A percentile compares a stretch with the other conserved stretches of the same genome.
Evolutionary conservation across 1,140 invertebrate species (phyloP).

Genomic region (Leptinotarsa defecta): DNA sequence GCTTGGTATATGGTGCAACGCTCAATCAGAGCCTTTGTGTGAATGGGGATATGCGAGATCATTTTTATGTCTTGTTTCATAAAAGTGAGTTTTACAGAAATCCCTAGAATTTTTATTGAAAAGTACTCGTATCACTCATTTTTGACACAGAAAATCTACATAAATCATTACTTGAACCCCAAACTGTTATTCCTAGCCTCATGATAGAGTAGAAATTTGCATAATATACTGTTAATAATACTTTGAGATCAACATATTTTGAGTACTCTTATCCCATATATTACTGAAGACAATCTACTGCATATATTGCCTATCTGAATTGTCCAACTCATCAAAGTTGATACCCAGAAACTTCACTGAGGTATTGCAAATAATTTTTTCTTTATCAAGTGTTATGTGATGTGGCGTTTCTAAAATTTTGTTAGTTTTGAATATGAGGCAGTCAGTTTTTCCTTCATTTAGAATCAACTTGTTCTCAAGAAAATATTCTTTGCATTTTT

Average conservation of each 20-base stretch:
- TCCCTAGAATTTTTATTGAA: neutral
- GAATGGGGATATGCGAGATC: too few relatives aligned
- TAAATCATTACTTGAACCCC: too few relatives aligned
- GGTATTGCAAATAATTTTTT: constrained; percentile 9
- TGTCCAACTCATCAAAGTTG: neutral
- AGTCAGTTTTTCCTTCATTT: constrained; percentile 8
- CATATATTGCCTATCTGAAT: constrained; percentile 7
- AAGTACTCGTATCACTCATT: neutral
- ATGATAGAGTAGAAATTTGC: too few relatives aligned
- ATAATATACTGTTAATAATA: too few relatives aligned
- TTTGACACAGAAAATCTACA: neutral
- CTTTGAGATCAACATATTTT: too few relatives aligned
- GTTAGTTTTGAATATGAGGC: neutral
- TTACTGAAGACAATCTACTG: constrained; percentile 1
- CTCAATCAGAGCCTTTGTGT: too few relatives aligned
- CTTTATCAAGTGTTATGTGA: neutral
- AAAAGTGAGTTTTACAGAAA: neutral
- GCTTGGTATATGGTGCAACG: too few relatives aligned
- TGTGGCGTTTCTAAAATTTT: constrained; percentile 5
- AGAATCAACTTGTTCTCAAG: constrained; percentile 10
- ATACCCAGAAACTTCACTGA: constrained; percentile 3
- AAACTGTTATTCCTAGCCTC: too few relatives aligned
- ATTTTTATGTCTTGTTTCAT: too few relatives aligned
- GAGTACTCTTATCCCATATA: neutral
- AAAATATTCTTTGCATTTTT: constrained; percentile 10